phyloP scores from a whole-genome alignment of 2,113 vertebrate species.

The Serinus canaria region DNA sequence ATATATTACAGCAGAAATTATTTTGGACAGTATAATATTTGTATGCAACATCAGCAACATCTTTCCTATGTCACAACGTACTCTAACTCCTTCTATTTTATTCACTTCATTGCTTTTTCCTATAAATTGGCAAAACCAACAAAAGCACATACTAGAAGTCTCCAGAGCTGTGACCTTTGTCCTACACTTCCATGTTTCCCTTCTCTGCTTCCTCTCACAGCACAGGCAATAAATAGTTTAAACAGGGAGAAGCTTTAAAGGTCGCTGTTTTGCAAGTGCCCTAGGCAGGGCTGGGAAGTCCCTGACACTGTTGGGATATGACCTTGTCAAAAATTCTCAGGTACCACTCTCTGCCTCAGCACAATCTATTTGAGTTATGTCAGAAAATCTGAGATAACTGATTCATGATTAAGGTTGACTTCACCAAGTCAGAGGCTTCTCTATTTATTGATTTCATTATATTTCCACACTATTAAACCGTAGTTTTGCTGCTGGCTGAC shows the following conservation, averaged over 20 bases:
- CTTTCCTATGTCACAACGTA: not conserved
- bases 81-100: not conserved
- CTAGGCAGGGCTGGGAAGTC: not conserved
- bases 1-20: not conserved
- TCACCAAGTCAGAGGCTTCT: not conserved
- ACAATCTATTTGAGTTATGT: constrained; percentile 15
- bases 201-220: not conserved
- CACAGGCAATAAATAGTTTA: constrained; percentile 49
- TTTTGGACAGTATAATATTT: not conserved
- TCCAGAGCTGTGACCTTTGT: constrained; percentile 20
- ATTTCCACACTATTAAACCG: not conserved
- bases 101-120: not conserved
- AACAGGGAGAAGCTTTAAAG: constrained; percentile 46
- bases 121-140: not conserved
- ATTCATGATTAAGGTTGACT: constrained; percentile 9
- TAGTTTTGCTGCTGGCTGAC: not conserved
- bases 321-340: constrained; percentile 45
- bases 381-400: constrained; percentile 4
- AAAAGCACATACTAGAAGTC: not conserved
- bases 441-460: not conserved
- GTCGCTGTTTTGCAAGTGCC: constrained; percentile 23
- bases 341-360: not conserved
- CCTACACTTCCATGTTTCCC: not conserved
- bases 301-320: not conserved
- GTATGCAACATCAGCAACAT: not conserved